These are phyloP conservation scores for Pituophis catenifer DNA, from an alignment of 2,113 vertebrate genomes.

Conservation along the genomic window DNA sequence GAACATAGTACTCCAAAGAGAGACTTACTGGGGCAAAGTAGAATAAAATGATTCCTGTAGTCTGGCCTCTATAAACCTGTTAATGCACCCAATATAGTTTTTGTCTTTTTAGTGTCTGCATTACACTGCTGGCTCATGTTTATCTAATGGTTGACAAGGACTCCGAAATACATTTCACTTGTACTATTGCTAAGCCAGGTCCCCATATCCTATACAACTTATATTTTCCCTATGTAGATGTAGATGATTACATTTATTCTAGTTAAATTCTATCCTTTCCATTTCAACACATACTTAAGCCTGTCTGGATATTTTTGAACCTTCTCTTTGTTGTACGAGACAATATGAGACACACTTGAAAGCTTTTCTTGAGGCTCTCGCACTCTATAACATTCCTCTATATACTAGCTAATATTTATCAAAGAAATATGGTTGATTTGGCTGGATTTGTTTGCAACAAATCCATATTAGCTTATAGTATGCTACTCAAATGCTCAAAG, in stretches of 20 bases:
- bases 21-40: not conserved
- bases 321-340: too few relatives aligned
- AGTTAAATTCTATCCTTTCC: not conserved
- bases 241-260: not conserved
- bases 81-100: not conserved
- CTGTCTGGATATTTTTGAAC: not conserved
- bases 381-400: too few relatives aligned
- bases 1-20: not conserved
- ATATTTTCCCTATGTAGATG: not conserved
- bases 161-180: not conserved
- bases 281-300: not conserved
- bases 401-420: too few relatives aligned
- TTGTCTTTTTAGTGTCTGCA: not conserved
- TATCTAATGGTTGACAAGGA: not conserved
- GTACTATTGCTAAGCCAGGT: not conserved
- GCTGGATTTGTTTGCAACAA: too few relatives aligned
- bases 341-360: too few relatives aligned
- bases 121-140: not conserved
- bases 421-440: too few relatives aligned
- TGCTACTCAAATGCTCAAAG: too few relatives aligned
- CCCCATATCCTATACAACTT: not conserved
- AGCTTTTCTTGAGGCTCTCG: too few relatives aligned
- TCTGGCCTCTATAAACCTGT: not conserved
- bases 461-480: too few relatives aligned
- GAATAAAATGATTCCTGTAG: not conserved